Conservation (phyloP, 2,888 invertebrate genomes). For the Antitype chi region DNA sequence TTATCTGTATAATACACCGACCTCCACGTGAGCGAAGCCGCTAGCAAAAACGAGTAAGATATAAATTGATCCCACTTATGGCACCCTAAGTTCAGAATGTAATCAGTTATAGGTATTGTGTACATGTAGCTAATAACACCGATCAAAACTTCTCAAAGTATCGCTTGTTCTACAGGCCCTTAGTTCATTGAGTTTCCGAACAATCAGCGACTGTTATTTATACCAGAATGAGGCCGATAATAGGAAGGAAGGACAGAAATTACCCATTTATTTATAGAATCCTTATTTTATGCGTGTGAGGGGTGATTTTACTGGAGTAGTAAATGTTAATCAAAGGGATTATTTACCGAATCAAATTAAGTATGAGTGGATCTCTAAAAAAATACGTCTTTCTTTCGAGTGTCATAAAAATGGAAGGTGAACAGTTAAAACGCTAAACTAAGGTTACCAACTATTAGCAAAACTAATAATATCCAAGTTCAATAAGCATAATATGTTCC, state of each 20-base stretch:
- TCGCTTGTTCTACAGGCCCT: neutral
- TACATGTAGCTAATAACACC: conserved; percentile 12
- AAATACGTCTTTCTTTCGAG: neutral
- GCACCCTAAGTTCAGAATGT: neutral
- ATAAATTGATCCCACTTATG: neutral
- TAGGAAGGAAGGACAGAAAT: conserved; percentile 25
- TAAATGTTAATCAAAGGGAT: conserved; percentile 20
- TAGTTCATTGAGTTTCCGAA: conserved; percentile 15
- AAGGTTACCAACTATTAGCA: neutral
- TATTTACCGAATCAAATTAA: neutral
- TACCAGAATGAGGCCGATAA: conserved; percentile 8
- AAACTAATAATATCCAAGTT: neutral
- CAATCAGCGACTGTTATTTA: conserved; percentile 30
- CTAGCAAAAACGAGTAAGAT: too few species aligned
- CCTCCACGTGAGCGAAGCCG: too few species aligned
- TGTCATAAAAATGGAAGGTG: neutral
- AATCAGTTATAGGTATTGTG: neutral
- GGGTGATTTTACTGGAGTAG: conserved; percentile 31
- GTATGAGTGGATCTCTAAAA: neutral
- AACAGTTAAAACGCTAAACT: neutral
- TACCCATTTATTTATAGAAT: conserved; percentile 27
- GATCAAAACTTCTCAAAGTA: conserved; percentile 32
- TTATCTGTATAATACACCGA: too few species aligned
- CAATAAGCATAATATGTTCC: neutral
- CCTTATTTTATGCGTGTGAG: conserved; percentile 30